These are phyloP conservation scores for Yponomeuta cagnagella DNA, from an alignment of 2,888 invertebrate genomes.

Conservation along the genomic window DNA sequence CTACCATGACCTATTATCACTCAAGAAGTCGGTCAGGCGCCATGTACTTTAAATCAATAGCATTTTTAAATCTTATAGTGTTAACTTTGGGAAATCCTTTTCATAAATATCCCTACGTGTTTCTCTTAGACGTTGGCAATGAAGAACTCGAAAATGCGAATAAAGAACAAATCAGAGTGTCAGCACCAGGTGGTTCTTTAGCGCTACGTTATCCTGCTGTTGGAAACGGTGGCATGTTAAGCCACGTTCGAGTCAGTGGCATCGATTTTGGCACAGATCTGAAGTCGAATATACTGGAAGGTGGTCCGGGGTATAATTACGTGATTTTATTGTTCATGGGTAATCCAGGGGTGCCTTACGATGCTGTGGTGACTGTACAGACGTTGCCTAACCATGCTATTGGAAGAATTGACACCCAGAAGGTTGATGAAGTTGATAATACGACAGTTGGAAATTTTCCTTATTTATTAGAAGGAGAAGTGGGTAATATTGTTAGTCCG, in stretches of 20 bases:
- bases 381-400: slow-evolving; percentile 35
- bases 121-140: slow-evolving; percentile 63
- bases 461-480: slow-evolving; percentile 18
- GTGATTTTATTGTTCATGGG: slow-evolving; percentile 58
- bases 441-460: not conserved
- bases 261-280: slow-evolving; percentile 64
- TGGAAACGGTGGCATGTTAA: slow-evolving; percentile 51
- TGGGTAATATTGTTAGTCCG: slow-evolving; percentile 27
- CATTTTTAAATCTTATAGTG: slow-evolving; percentile 34
- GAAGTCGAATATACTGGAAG: slow-evolving; percentile 59
- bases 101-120: slow-evolving; percentile 63
- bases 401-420: slow-evolving; percentile 24
- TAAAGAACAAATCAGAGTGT: slow-evolving; percentile 57
- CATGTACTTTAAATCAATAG: slow-evolving; percentile 44
- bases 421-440: slow-evolving; percentile 23
- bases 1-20: slow-evolving; percentile 51
- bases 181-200: slow-evolving; percentile 59
- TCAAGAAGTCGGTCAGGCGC: slow-evolving; percentile 33
- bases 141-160: slow-evolving; percentile 59
- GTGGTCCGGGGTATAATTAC: slow-evolving; percentile 65
- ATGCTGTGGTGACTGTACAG: slow-evolving; percentile 57
- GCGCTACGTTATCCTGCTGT: slow-evolving; percentile 60
- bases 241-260: slow-evolving; percentile 60
- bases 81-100: slow-evolving; percentile 47
- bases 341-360: slow-evolving; percentile 50